Base-by-base conservation (phyloP, 2,113 vertebrate genomes). In the Prietella phreatophila region DNA sequence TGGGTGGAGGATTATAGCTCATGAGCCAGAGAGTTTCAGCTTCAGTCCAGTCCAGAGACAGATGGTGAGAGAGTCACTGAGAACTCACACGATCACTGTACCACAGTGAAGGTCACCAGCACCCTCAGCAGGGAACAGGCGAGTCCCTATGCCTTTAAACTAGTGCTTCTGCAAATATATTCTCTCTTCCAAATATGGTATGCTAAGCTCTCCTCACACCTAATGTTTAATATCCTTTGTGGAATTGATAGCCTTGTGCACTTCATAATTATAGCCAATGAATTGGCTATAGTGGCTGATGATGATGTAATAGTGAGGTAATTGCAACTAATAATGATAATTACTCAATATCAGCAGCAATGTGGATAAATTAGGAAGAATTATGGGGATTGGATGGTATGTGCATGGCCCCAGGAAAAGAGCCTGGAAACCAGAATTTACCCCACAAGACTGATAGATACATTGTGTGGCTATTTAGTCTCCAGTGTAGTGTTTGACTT, bases 201-300 rank as follows among this genome's bases (percentile, higher is more conserved):
- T 30, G 71, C n/a, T 67, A 78, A 65, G 69, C 63, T 76, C 19
- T 39, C 30, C 56, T 73, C 60, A 79, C 56, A 47, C 39, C 11
- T 75, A 81, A 80, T 88, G 82, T 90, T 89, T 89, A 89, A 88
- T 87, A 86, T 89, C 65, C 65, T 86, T 83, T 78, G 65, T 89
- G 82, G 76, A 89, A 89, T 83, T 81, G 69, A 89, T 85, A 85
- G 75, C 47, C 53, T 78, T n/a, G 20, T 85, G 63, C 65, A 79
- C 27, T 69, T 55, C 9, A n/a, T 50, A 50, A 61, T 82, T 71
- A 36, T 47, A 36, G 67, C 13, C 82, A 83, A 85, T 86, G 80
- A 86, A 85, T 67, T 81, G 76, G 88, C 58, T 65, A 73, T 85
- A 78, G 85, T 83, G 69, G 75, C 50, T 84, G 61, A 50, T 53